These are phyloP conservation scores for Mactromeris polynyma DNA, from an alignment of 2,888 invertebrate genomes.

Conservation along the genomic window DNA sequence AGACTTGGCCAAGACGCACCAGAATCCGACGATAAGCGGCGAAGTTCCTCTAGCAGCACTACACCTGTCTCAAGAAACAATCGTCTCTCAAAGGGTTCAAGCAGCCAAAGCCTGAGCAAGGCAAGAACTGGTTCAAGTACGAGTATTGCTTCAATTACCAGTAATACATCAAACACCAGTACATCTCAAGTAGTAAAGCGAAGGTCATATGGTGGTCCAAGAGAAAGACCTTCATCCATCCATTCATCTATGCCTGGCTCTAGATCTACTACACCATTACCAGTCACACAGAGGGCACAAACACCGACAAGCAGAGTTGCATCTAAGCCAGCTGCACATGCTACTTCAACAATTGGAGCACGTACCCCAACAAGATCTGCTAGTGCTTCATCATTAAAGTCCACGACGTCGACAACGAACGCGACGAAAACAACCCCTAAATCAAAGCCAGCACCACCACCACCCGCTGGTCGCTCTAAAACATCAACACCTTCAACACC, in stretches of 20 bases:
- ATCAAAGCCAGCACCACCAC: slow-evolving; percentile 40
- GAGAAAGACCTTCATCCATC: slow-evolving; percentile 64
- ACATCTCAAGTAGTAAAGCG: slow-evolving; percentile 50
- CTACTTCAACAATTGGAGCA: slow-evolving; percentile 61
- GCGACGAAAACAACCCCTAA: slow-evolving; percentile 39
- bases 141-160: slow-evolving; percentile 72
- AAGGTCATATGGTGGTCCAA: slow-evolving; percentile 53
- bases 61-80: slow-evolving; percentile 43
- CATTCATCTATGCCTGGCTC: slow-evolving; percentile 68
- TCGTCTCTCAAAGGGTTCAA: slow-evolving; percentile 55
- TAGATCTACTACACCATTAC: slow-evolving; percentile 70
- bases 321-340: slow-evolving; percentile 62
- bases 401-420: neutral
- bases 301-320: slow-evolving; percentile 65
- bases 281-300: slow-evolving; percentile 58
- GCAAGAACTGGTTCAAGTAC: slow-evolving; percentile 72
- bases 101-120: slow-evolving; percentile 68
- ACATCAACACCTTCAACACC: slow-evolving; percentile 45
- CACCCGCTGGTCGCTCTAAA: slow-evolving; percentile 46
- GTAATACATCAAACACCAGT: slow-evolving; percentile 70
- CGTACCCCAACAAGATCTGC: slow-evolving; percentile 40
- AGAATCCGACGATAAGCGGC: slow-evolving; percentile 34
- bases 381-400: slow-evolving; percentile 34
- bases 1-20: slow-evolving; percentile 16
- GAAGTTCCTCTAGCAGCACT: slow-evolving; percentile 46